These are phyloP conservation scores for Lamellibrachia columna DNA, from an alignment of 2,888 invertebrate species.

Conservation along the genomic window DNA sequence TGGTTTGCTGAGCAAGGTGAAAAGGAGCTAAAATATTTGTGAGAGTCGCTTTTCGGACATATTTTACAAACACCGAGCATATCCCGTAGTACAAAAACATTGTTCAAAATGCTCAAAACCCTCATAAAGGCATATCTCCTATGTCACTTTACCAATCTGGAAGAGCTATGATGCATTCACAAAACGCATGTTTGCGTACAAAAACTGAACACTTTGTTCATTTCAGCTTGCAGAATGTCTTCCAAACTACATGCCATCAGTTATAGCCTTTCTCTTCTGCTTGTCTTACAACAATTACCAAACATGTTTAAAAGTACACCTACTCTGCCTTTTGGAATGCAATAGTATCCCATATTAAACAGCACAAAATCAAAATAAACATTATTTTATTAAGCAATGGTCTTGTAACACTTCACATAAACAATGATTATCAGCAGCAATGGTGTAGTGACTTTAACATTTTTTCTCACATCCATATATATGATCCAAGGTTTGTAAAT, in stretches of 20 bases:
- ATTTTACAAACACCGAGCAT: too few relatives aligned
- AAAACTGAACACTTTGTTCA: not conserved
- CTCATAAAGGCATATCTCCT: too few relatives aligned
- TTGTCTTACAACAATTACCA: not conserved
- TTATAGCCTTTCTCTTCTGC: not conserved
- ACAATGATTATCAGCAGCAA: not conserved
- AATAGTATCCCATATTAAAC: not conserved
- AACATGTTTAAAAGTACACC: not conserved
- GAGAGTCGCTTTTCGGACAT: too few relatives aligned
- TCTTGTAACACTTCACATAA: not conserved
- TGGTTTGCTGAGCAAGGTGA: too few relatives aligned
- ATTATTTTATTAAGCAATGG: not conserved
- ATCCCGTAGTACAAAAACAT: too few relatives aligned
- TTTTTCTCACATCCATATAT: not conserved
- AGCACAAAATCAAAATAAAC: not conserved
- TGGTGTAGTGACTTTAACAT: not conserved
- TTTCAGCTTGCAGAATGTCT: not conserved
- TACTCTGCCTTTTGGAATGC: not conserved
- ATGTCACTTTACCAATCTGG: too few relatives aligned
- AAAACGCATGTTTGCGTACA: not conserved
- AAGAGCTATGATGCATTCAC: too few relatives aligned
- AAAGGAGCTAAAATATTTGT: too few relatives aligned
- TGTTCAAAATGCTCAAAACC: too few relatives aligned
- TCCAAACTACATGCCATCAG: not conserved
- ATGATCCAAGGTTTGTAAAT: not conserved